phyloP scores from a whole-genome alignment of 2,113 vertebrate species.

The Indri indri region DNA sequence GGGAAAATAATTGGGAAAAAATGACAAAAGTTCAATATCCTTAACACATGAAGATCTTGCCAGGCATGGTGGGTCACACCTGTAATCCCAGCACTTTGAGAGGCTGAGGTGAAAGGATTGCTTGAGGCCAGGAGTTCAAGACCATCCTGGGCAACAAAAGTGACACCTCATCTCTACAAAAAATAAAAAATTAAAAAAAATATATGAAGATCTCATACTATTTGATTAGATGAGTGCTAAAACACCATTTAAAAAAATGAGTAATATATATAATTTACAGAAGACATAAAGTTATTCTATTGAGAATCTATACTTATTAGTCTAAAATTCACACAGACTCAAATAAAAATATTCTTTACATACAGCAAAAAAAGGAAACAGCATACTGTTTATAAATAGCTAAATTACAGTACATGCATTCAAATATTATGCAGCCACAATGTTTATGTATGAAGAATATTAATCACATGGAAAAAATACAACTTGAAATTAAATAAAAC shows the following conservation, averaged over 20 bases:
- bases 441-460: constrained; percentile 38
- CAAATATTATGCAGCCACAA: constrained; percentile 4
- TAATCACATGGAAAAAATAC: not conserved
- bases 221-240: not conserved
- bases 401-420: not conserved
- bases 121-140: too few relatives aligned
- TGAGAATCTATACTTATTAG: not conserved
- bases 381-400: not conserved
- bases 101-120: too few relatives aligned
- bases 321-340: constrained; percentile 25
- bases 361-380: not conserved
- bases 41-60: not conserved
- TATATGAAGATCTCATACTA: not conserved
- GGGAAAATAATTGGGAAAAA: not conserved
- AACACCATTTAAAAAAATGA: constrained; percentile 2
- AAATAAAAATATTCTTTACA: not conserved
- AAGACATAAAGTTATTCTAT: not conserved
- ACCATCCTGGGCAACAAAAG: too few relatives aligned
- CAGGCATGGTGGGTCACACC: too few relatives aligned
- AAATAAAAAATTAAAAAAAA: too few relatives aligned
- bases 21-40: not conserved
- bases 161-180: too few relatives aligned
- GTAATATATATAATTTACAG: not conserved
- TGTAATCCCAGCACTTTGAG: too few relatives aligned
- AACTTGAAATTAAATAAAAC: not conserved